A percentile compares a stretch with the other conserved stretches of the same genome.
Conservation (phyloP, 2,888 invertebrate species). For the Exocentrus adspersus region DNA sequence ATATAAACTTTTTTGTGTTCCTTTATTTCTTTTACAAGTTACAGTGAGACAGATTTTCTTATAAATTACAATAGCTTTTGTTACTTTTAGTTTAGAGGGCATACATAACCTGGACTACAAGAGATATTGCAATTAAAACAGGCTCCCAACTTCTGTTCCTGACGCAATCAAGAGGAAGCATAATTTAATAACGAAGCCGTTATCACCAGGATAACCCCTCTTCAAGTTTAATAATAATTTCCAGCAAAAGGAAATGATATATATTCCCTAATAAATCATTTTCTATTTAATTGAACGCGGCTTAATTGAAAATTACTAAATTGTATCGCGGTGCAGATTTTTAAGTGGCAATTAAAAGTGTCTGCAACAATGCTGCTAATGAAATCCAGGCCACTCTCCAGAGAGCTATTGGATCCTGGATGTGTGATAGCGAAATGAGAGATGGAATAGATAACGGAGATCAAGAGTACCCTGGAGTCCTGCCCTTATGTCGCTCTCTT, state of each 20-base stretch:
- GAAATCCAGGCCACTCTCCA: conserved; percentile 46
- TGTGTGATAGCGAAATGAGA: conserved; percentile 55
- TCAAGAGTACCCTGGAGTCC: conserved; percentile 52
- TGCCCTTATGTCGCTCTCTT: conserved; percentile 50
- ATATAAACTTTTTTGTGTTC: too few relatives aligned
- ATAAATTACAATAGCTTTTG: too few relatives aligned
- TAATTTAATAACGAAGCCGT: conserved; percentile 4
- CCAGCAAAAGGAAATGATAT: conserved; percentile 22
- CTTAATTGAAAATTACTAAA: conserved; percentile 33
- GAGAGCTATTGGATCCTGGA: conserved; percentile 46
- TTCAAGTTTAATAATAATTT: conserved; percentile 24
- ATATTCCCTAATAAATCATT: conserved; percentile 28
- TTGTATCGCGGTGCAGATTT: conserved; percentile 42
- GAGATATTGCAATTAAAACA: too few relatives aligned
- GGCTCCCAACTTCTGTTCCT: background rate
- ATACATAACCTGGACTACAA: too few relatives aligned
- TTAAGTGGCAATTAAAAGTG: conserved; percentile 51
- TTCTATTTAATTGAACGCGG: conserved; percentile 23
- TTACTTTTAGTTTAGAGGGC: too few relatives aligned
- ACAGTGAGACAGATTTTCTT: too few relatives aligned
- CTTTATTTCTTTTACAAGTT: too few relatives aligned
- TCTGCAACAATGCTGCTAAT: conserved; percentile 50
- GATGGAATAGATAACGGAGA: conserved; percentile 54
- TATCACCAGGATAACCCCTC: conserved; percentile 14
- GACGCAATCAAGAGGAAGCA: background rate